Base-by-base conservation (phyloP, 2,113 vertebrate species). In the Cyrtonyx montezumae region DNA sequence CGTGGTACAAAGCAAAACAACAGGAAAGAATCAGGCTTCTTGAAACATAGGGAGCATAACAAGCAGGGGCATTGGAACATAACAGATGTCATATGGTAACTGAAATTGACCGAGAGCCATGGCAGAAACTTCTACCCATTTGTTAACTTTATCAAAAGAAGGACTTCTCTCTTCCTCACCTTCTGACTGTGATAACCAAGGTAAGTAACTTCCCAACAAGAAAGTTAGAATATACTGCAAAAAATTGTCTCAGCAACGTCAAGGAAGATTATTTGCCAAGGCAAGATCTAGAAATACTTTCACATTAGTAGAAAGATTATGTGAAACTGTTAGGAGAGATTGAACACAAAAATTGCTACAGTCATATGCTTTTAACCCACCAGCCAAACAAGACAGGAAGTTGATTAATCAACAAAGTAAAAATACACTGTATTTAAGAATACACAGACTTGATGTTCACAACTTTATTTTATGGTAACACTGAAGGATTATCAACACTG, bases 181-280 rank as follows among this genome's bases (percentile, higher is more conserved):
- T 73, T 98, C 97, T 37, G 97, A 97, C 58, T 97, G 98, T 46
- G 97, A 97, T 97, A 86, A 98, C 97, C 36, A 97, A 91, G 94
- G 96, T 97, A 88, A 98, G 77, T 2, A 89, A 96, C 69, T 98
- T 97, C 13, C 95, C 80, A 98, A 91, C 88, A 98, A 97, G 75
- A 98, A 95, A 96, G 98, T 96, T 51, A 97, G 90, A 73, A 98
- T 98, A 79, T 96, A 97, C 3, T 97, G 96, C 69, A 98, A 51
- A 94, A 97, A 87, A 97, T 79, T 26, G 95, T 97, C 86, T 98
- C 96, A 76, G 97, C 87, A 48, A 94, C 95, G 90, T 97, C 95
- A 71, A 97, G 97, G 75, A 98, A 82, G 75, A 97, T 90, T 98
- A 40, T 65, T 49, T 84, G 34, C 56, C 77, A 80, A 90, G 84